phyloP scores from a whole-genome alignment of 2,797 vertebrate genomes.

The Cheirogaleus major region DNA sequence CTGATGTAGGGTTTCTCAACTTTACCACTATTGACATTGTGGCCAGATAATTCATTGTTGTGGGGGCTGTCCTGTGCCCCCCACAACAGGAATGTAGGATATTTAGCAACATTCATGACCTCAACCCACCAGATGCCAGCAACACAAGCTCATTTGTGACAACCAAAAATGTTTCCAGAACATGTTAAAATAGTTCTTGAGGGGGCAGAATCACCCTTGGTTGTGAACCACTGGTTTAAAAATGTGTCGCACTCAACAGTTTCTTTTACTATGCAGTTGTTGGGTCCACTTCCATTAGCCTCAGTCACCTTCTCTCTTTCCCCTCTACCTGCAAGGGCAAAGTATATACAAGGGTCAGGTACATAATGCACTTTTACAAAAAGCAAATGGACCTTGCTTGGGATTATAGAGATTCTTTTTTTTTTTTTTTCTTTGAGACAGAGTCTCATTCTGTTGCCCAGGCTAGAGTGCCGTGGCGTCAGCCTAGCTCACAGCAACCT shows the following conservation, averaged over 20 bases:
- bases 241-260: not conserved
- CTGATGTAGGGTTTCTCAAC: not conserved
- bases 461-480: no score
- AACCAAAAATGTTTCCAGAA: not conserved
- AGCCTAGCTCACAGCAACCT: no score
- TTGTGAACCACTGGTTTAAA: not conserved
- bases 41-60: not conserved
- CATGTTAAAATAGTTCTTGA: not conserved
- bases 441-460: no score
- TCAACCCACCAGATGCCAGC: not conserved
- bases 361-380: not conserved
- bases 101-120: not conserved
- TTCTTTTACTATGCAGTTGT: not conserved
- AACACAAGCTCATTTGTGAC: not conserved
- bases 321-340: not conserved
- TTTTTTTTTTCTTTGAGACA: no score
- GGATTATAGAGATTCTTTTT: not conserved
- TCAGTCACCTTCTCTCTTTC: not conserved
- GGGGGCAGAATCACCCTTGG: not conserved
- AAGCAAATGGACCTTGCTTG: not conserved
- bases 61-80: not conserved
- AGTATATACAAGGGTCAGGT: not conserved
- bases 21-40: not conserved
- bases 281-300: not conserved
- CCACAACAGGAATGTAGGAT: not conserved